Evolutionary conservation across 53 echinoderm and acorn worm genomes (phyloP).

Genomic region (Temnopleurus reevesii): DNA sequence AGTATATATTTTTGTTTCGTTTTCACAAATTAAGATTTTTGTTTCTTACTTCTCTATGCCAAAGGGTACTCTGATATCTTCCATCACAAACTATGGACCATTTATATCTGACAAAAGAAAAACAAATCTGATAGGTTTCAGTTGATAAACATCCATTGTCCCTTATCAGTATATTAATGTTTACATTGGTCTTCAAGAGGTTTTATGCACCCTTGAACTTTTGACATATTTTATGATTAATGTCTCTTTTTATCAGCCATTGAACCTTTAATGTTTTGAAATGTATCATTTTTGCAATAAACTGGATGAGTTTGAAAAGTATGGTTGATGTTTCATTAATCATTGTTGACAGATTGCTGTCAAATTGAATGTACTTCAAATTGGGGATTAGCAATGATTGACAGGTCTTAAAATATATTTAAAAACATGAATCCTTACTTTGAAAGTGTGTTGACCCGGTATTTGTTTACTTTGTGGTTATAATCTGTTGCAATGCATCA

Average conservation of each 20-base stretch:
- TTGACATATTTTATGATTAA: neutral
- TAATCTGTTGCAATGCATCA: too few species aligned
- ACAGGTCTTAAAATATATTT: neutral
- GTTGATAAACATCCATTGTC: conserved; percentile 10
- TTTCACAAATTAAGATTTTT: too few species aligned
- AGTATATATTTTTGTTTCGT: too few species aligned
- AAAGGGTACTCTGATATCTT: too few species aligned
- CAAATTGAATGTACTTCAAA: neutral
- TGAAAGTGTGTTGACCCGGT: neutral
- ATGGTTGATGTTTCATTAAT: neutral
- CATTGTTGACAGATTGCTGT: neutral
- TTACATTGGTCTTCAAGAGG: too few species aligned
- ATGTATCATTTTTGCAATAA: neutral
- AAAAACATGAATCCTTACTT: neutral
- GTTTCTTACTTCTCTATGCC: too few species aligned
- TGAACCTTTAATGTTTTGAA: neutral
- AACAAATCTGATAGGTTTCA: neutral
- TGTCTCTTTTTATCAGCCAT: neutral
- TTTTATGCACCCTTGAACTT: conserved; percentile 1
- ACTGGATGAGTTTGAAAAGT: neutral
- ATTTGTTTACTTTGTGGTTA: too few species aligned
- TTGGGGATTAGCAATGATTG: neutral
- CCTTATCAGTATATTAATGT: neutral
- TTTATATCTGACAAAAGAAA: too few species aligned
- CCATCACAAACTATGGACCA: too few species aligned